Percentiles rank a stretch among this genome's conserved stretches.
Evolutionary conservation across 1,140 invertebrate genomes (phyloP).

Genomic region (Leptopilina boulardi): DNA sequence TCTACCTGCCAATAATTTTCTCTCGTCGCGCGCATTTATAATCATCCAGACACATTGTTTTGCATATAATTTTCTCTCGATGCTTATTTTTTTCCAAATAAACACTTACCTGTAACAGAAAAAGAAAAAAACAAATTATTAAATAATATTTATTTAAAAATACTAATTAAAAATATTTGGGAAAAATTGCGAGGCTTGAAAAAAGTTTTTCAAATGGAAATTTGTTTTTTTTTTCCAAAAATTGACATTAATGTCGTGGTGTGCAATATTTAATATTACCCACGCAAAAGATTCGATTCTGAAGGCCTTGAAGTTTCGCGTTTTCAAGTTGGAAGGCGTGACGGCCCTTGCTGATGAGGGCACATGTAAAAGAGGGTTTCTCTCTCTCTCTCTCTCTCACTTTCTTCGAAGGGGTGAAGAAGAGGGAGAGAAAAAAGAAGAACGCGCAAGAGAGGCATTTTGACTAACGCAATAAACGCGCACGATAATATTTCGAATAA

Average conservation of each 20-base stretch:
- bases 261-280: conserved; percentile 11
- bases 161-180: too few species aligned
- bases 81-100: neutral
- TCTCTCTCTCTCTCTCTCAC: too few species aligned
- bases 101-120: conserved; percentile 26
- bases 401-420: neutral
- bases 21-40: too few species aligned
- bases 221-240: neutral
- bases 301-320: conserved; percentile 29
- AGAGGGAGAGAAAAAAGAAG: neutral
- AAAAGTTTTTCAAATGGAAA: too few species aligned
- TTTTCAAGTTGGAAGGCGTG: conserved; percentile 33
- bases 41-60: neutral
- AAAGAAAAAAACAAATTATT: neutral
- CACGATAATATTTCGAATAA: conserved; percentile 76
- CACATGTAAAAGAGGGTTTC: conserved; percentile 13
- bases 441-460: conserved; percentile 48
- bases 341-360: conserved; percentile 28
- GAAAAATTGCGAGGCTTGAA: too few species aligned
- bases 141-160: neutral
- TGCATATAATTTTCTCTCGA: too few species aligned
- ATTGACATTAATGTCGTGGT: conserved; percentile 16
- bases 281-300: neutral
- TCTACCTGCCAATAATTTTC: conserved; percentile 6
- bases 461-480: conserved; percentile 73